These are phyloP conservation scores for Petroica traversi DNA, from an alignment of 2,113 vertebrate genomes.

Conservation along the genomic window DNA sequence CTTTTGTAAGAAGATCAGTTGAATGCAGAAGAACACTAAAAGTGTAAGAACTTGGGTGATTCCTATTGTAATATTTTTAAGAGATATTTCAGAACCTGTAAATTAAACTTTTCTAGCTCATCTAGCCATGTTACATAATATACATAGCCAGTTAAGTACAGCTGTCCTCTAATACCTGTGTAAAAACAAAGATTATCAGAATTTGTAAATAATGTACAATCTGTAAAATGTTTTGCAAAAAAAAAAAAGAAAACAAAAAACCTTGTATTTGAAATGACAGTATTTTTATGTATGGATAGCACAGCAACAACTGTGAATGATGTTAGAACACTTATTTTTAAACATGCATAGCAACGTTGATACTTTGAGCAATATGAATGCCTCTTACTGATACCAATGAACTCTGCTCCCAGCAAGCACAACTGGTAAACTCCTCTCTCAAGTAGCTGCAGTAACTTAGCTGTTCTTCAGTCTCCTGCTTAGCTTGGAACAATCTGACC, in stretches of 20 bases:
- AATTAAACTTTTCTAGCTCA: slow-evolving; percentile 12
- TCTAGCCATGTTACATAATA: slow-evolving; percentile 13
- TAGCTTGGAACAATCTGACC: slow-evolving; percentile 5
- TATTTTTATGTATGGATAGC: slow-evolving; percentile 60
- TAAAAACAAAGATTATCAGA: slow-evolving; percentile 12
- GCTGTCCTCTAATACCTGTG: slow-evolving; percentile 34
- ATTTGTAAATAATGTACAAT: slow-evolving; percentile 71
- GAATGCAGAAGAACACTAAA: background rate
- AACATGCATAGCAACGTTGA: slow-evolving; percentile 3
- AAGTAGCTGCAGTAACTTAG: background rate
- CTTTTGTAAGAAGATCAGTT: background rate
- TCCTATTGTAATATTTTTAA: background rate
- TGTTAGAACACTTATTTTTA: slow-evolving; percentile 33
- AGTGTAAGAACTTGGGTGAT: background rate
- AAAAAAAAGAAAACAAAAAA: background rate
- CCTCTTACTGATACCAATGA: slow-evolving; percentile 34
- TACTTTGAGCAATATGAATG: slow-evolving; percentile 33
- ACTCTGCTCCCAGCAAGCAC: slow-evolving; percentile 31
- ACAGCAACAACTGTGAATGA: slow-evolving; percentile 59
- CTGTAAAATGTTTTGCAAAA: slow-evolving; percentile 59
- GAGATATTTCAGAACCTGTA: background rate
- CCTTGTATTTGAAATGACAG: slow-evolving; percentile 63
- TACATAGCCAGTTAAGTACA: background rate
- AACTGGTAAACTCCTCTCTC: slow-evolving; percentile 5
- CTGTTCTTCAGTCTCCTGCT: background rate